Conservation (phyloP, 1,140 invertebrate species). For the Schmidtea mediterranea region DNA sequence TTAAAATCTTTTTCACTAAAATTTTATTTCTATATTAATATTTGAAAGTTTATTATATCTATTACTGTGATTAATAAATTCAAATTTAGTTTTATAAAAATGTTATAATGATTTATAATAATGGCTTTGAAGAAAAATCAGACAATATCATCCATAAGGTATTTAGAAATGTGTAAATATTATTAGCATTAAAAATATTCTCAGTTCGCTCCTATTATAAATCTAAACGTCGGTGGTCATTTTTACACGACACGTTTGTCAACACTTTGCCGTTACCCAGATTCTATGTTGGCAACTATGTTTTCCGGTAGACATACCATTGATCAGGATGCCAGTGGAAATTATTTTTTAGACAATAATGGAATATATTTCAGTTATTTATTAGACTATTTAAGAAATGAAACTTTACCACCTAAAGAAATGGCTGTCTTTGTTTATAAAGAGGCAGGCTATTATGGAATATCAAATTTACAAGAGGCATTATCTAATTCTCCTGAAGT, state of each 20-base stretch:
- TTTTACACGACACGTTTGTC: slow-evolving; percentile 19
- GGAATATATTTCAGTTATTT: slow-evolving; percentile 16
- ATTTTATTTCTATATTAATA: no score
- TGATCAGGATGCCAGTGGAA: slow-evolving; percentile 18
- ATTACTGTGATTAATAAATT: no score
- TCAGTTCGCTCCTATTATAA: slow-evolving; percentile 10
- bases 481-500: slow-evolving; percentile 14
- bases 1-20: no score
- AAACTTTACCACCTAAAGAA: slow-evolving; percentile 14
- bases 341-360: slow-evolving; percentile 20
- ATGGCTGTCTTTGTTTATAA: slow-evolving; percentile 13
- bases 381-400: slow-evolving; percentile 17
- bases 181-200: no score
- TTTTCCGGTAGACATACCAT: slow-evolving; percentile 22
- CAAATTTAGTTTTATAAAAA: no score
- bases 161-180: no score
- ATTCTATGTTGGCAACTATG: slow-evolving; percentile 19
- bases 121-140: no score
- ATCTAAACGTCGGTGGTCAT: slow-evolving; percentile 21
- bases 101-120: no score
- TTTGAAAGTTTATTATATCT: no score
- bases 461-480: slow-evolving; percentile 14
- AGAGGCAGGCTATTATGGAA: slow-evolving; percentile 18
- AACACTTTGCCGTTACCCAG: slow-evolving; percentile 15
- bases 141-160: no score